Evolutionary conservation across 2,113 vertebrate species (phyloP).

Genomic region (Amia ocellicauda): DNA sequence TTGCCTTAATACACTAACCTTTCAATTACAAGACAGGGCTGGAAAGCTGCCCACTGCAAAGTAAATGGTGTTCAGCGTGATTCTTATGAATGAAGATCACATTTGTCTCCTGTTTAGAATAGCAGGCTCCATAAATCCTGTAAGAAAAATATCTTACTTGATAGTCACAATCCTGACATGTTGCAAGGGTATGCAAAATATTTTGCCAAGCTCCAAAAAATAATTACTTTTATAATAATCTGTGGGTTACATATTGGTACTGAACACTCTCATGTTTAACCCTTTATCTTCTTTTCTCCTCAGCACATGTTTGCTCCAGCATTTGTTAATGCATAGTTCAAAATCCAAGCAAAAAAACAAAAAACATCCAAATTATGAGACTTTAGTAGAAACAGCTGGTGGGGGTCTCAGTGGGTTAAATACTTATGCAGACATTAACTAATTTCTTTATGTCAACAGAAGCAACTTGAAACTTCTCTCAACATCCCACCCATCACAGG

Average conservation of each 20-base stretch:
- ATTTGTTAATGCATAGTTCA: too few relatives aligned
- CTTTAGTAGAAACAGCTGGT: too few relatives aligned
- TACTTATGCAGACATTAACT: background rate
- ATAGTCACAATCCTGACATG: constrained; percentile 22
- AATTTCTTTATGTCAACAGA: background rate
- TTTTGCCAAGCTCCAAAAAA: background rate
- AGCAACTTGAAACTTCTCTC: background rate
- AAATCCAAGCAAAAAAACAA: too few relatives aligned
- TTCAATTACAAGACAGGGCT: constrained; percentile 55
- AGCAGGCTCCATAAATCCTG: constrained; percentile 45
- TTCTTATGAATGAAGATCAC: constrained; percentile 54
- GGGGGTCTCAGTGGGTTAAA: background rate
- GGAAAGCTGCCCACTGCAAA: constrained; percentile 52
- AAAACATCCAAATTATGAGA: too few relatives aligned
- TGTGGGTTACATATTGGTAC: too few relatives aligned
- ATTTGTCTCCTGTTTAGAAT: constrained; percentile 50
- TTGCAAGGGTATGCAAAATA: constrained; percentile 19
- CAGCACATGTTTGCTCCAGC: too few relatives aligned
- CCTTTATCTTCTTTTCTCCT: too few relatives aligned
- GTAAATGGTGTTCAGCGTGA: constrained; percentile 54
- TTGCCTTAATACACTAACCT: constrained; percentile 62
- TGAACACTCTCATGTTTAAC: too few relatives aligned
- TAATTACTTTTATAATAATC: background rate
- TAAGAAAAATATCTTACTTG: constrained; percentile 31
- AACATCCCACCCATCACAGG: background rate